Percentiles rank a stretch among this genome's conserved stretches.
Evolutionary conservation across 2,113 vertebrate genomes (phyloP).

Genomic region (Myrmecophaga tridactyla): DNA sequence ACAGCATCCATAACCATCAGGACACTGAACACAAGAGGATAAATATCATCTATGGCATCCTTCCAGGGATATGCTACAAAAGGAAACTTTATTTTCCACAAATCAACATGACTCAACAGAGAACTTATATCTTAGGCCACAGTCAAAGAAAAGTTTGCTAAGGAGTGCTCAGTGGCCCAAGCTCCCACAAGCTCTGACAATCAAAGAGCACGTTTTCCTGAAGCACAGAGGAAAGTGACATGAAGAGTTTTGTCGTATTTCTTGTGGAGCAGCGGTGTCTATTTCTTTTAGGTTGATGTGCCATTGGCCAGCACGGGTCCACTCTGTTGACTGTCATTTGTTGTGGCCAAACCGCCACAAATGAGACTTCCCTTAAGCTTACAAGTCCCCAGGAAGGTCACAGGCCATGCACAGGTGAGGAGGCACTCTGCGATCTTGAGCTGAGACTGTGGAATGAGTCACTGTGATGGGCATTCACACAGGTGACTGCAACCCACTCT

Average conservation of each 20-base stretch:
- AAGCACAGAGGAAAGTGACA: neutral
- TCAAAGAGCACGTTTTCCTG: neutral
- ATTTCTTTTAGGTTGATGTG: accelerated
- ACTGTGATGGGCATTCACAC: accelerated
- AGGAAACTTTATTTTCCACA: neutral
- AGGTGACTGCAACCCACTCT: neutral
- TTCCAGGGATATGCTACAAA: accelerated
- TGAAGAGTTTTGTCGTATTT: accelerated
- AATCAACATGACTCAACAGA: accelerated
- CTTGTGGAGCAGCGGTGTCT: accelerated
- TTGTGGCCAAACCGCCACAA: neutral
- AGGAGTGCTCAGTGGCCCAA: neutral
- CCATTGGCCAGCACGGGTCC: accelerated
- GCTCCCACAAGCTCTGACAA: neutral
- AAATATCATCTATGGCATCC: accelerated
- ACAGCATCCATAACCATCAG: too few relatives aligned
- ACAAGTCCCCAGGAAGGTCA: neutral
- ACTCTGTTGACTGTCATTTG: accelerated
- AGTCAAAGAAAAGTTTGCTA: neutral
- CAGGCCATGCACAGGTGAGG: accelerated
- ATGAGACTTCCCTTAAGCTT: accelerated
- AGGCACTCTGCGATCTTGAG: neutral
- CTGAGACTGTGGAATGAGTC: accelerated
- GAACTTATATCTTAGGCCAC: too few relatives aligned
- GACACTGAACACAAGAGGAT: neutral